phyloP scores from a whole-genome alignment of 2,113 vertebrate species.

The Ancistrus triradiatus region DNA sequence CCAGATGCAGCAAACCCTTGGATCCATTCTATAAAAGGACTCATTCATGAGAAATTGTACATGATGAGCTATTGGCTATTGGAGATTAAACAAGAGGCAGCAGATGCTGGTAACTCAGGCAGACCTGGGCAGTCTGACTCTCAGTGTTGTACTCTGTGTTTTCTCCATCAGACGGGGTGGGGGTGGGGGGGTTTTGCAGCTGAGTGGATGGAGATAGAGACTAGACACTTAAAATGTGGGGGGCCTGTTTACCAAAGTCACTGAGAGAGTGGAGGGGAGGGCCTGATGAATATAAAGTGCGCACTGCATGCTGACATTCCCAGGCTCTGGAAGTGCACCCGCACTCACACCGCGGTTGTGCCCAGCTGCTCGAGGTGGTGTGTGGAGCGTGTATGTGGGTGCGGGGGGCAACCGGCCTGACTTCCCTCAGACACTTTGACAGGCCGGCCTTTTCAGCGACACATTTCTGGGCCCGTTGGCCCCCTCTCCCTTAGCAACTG shows the following conservation, averaged over 20 bases:
- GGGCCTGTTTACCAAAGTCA: conserved; percentile 62
- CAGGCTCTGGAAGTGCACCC: conserved; percentile 74
- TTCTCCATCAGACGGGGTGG: conserved; percentile 25
- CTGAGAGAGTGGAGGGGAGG: conserved; percentile 23
- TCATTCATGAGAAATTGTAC: neutral
- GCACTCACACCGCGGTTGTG: conserved; percentile 59
- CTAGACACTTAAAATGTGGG: conserved; percentile 67
- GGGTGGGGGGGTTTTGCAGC: conserved; percentile 30
- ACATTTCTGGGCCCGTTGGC: conserved; percentile 80
- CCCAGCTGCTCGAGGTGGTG: conserved; percentile 79
- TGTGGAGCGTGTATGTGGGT: conserved; percentile 25
- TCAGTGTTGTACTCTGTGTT: conserved; percentile 10
- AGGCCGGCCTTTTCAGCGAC: conserved; percentile 84
- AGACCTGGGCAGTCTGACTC: conserved; percentile 39
- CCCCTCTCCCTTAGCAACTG: conserved; percentile 91
- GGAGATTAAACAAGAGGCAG: neutral
- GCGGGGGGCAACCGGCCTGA: conserved; percentile 64
- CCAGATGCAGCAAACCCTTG: too few species aligned
- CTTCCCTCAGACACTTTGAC: conserved; percentile 88
- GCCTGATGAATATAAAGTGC: conserved; percentile 90
- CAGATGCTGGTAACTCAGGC: neutral
- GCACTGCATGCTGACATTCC: conserved; percentile 84
- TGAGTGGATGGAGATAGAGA: too few species aligned
- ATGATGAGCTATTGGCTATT: neutral
- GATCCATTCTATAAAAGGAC: too few species aligned